phyloP scores from a whole-genome alignment of 2,113 vertebrate species.

The Eretmochelys imbricata region DNA sequence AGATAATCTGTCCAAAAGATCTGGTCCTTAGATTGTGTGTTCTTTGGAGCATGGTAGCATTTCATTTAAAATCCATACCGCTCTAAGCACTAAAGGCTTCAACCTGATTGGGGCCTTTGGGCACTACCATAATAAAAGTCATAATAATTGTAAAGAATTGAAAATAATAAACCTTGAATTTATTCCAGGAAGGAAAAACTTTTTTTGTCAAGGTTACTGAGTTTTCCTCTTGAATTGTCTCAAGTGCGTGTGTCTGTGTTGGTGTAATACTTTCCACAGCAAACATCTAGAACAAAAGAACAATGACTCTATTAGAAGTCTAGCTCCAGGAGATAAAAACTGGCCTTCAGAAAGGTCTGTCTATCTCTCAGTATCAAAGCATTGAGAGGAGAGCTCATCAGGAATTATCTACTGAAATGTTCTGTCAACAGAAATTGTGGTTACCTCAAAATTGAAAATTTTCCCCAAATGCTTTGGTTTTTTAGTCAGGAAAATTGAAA shows the following conservation, averaged over 20 bases:
- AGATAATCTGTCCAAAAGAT: no score
- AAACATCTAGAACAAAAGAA: not conserved
- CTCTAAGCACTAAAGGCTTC: not conserved
- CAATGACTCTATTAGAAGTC: no score
- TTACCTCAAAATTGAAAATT: not conserved
- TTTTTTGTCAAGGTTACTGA: not conserved
- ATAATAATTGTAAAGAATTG: not conserved
- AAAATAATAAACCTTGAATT: not conserved
- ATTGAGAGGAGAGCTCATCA: not conserved
- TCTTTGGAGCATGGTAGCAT: not conserved
- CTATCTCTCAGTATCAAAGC: not conserved
- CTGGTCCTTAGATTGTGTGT: not conserved
- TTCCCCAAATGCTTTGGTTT: not conserved
- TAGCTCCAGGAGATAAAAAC: no score
- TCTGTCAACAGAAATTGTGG: not conserved
- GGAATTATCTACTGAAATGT: not conserved
- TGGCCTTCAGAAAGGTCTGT: no score
- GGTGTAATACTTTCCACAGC: not conserved
- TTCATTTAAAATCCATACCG: not conserved
- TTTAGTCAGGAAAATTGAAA: not conserved
- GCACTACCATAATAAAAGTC: not conserved
- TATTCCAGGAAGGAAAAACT: not conserved
- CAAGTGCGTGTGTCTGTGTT: not conserved
- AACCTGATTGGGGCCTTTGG: not conserved
- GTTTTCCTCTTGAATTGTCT: not conserved